These are phyloP conservation scores for Buphagus erythrorhynchus DNA, from an alignment of 2,797 vertebrate genomes.

Conservation along the genomic window DNA sequence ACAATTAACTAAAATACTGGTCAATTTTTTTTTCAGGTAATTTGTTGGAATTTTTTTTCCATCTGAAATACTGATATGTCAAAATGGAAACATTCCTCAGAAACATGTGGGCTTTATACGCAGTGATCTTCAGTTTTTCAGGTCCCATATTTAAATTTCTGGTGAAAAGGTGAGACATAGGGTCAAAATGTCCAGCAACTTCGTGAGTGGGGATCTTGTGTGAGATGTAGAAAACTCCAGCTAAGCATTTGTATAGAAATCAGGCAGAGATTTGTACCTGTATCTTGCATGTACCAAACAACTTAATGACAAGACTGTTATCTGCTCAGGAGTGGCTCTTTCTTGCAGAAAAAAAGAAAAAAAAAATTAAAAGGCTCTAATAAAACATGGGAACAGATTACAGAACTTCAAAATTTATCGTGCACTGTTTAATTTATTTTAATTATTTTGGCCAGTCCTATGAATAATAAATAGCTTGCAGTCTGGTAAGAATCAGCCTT, in stretches of 20 bases:
- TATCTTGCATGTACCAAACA: not conserved
- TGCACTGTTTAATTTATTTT: not conserved
- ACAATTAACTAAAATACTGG: not conserved
- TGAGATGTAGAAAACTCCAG: not conserved
- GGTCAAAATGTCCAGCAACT: not conserved
- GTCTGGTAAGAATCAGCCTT: not conserved
- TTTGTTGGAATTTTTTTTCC: not conserved
- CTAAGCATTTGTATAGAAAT: not conserved
- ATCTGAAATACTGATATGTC: not conserved
- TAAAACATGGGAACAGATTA: constrained; percentile 3
- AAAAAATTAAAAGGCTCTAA: not conserved
- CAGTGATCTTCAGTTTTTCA: not conserved
- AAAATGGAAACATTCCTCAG: not conserved
- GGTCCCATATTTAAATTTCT: not conserved
- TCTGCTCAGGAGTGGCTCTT: not conserved
- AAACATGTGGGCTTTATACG: fast-evolving
- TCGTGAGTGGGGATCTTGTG: not conserved
- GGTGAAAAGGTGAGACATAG: not conserved
- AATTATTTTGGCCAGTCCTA: not conserved
- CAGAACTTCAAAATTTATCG: not conserved
- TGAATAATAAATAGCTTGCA: constrained; percentile 10
- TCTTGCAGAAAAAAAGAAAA: not conserved
- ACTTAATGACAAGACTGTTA: not conserved
- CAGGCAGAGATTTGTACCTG: not conserved
- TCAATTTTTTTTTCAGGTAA: not conserved